A percentile compares a stretch with the other conserved stretches of the same genome.
Evolutionary conservation across 30 jellyfish, hydroid and myxozoan genomes (phyloP).

Genomic region (Pseudorhiza aurosa): DNA sequence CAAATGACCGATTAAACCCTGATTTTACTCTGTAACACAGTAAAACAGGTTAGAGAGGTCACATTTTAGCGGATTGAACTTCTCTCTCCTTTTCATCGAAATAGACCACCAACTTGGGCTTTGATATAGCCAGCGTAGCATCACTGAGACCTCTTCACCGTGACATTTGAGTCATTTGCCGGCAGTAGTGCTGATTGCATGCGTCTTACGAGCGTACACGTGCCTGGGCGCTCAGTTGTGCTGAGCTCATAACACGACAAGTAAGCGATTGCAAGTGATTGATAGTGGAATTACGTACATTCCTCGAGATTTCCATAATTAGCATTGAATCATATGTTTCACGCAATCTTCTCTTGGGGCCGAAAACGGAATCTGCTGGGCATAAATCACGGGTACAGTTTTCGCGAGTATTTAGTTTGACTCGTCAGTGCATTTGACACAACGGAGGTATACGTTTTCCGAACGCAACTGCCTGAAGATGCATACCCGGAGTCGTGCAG

Average conservation of each 20-base stretch:
- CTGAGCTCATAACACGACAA: slow-evolving; percentile 34
- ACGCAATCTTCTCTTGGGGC: slow-evolving; percentile 56
- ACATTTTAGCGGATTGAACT: slow-evolving; percentile 35
- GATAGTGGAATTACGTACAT: slow-evolving; percentile 41
- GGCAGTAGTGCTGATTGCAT: not conserved
- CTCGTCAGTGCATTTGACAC: not conserved
- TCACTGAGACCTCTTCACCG: not conserved
- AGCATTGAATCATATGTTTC: slow-evolving; percentile 39
- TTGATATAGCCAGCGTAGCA: not conserved
- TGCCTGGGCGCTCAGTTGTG: slow-evolving; percentile 30
- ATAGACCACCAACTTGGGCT: slow-evolving; percentile 62
- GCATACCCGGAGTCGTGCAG: not conserved
- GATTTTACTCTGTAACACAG: not conserved
- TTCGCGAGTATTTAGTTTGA: not conserved
- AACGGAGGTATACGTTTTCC: not conserved
- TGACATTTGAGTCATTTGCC: slow-evolving; percentile 5
- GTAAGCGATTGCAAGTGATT: slow-evolving; percentile 21
- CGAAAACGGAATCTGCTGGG: slow-evolving; percentile 13
- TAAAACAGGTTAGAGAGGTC: not conserved
- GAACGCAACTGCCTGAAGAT: not conserved
- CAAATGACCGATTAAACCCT: not conserved
- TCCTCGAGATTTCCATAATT: slow-evolving; percentile 52
- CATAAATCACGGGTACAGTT: slow-evolving; percentile 1
- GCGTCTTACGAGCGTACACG: slow-evolving; percentile 21
- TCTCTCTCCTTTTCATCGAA: slow-evolving; percentile 22